These are phyloP conservation scores for Drosophila putrida DNA, from an alignment of 2,888 invertebrate species.

Conservation along the genomic window DNA sequence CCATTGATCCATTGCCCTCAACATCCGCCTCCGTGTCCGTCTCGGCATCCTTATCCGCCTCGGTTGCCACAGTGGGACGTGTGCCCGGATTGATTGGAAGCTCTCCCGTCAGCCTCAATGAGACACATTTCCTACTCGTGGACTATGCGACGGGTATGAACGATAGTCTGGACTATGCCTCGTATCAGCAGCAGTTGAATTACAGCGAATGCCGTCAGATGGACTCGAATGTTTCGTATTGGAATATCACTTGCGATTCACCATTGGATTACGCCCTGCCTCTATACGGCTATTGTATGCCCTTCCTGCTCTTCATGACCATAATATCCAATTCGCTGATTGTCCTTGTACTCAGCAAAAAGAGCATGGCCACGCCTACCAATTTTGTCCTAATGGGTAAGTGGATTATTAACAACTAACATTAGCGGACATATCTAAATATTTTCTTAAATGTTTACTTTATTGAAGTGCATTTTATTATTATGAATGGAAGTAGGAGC, in stretches of 20 bases:
- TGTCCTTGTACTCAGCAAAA: conserved; percentile 94
- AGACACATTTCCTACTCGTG: conserved; percentile 45
- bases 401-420: too few species aligned
- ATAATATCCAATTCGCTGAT: conserved; percentile 96
- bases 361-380: conserved; percentile 96
- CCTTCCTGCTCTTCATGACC: conserved; percentile 93
- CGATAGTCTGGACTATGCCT: conserved; percentile 61
- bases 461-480: too few species aligned
- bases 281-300: conserved; percentile 87
- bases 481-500: too few species aligned
- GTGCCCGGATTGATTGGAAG: conserved; percentile 18
- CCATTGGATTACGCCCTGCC: conserved; percentile 83
- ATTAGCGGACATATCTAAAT: too few species aligned
- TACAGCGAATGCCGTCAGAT: conserved; percentile 72
- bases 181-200: conserved; percentile 61
- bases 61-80: conserved; percentile 14
- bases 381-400: conserved; percentile 93
- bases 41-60: conserved; percentile 4
- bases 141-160: conserved; percentile 58
- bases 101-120: conserved; percentile 29
- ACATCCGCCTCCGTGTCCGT: conserved; percentile 13
- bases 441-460: too few species aligned
- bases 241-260: conserved; percentile 85
- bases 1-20: conserved; percentile 7
- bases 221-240: conserved; percentile 79